These are phyloP conservation scores for Halyomorpha halys DNA, from an alignment of 1,140 invertebrate genomes.

Conservation along the genomic window DNA sequence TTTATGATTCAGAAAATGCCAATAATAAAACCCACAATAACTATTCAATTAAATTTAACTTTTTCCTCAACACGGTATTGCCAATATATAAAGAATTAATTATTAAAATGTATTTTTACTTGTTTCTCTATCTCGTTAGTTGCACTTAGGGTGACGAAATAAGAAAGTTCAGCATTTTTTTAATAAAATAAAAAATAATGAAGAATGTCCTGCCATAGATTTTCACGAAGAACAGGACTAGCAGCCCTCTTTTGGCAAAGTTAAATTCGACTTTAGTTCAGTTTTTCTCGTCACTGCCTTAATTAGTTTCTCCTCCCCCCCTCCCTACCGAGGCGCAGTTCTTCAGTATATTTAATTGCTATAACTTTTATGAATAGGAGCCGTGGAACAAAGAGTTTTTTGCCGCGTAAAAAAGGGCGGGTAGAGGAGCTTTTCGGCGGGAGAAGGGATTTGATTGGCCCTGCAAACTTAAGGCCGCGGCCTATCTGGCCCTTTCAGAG, in stretches of 20 bases:
- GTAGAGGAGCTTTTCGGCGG: background rate
- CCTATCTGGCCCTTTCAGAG: constrained; percentile 5
- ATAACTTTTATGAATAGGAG: background rate
- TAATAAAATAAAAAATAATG: too few relatives aligned
- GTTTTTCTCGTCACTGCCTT: constrained; percentile 10
- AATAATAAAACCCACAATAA: too few relatives aligned
- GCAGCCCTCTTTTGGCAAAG: constrained; percentile 3
- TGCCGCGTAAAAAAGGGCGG: background rate
- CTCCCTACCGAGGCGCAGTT: background rate
- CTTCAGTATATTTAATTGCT: background rate
- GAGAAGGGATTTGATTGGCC: constrained; percentile 4
- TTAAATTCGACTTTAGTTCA: constrained; percentile 9
- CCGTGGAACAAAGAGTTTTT: background rate
- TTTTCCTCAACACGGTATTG: too few relatives aligned
- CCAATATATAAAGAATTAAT: too few relatives aligned
- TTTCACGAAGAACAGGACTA: too few relatives aligned
- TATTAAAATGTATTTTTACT: too few relatives aligned
- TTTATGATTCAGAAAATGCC: too few relatives aligned
- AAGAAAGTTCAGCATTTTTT: too few relatives aligned
- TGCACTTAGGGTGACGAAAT: too few relatives aligned
- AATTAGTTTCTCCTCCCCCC: constrained; percentile 1
- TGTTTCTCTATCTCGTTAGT: too few relatives aligned
- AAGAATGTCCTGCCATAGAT: too few relatives aligned
- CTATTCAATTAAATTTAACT: too few relatives aligned
- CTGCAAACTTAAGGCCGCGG: constrained; percentile 3